phyloP scores from a whole-genome alignment of 2,113 vertebrate genomes.

The Nesogale talazaci region DNA sequence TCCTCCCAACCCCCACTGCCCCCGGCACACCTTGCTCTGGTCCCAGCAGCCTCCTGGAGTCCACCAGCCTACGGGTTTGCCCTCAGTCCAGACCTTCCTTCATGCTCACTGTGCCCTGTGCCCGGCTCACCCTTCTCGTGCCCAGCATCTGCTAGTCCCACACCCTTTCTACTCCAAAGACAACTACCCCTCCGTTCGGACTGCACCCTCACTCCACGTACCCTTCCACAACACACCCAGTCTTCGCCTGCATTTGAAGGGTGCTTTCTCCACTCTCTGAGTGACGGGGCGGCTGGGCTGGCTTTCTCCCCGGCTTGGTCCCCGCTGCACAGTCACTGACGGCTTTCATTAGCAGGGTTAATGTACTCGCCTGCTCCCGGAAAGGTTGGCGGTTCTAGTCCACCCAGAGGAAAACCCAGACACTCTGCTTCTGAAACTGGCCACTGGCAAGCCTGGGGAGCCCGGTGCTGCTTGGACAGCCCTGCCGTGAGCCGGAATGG shows the following conservation, averaged over 20 bases:
- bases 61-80: background rate
- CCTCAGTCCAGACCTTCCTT: background rate
- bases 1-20: rapidly evolving
- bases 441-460: background rate
- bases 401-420: background rate
- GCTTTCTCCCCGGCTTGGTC: rapidly evolving
- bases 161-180: background rate
- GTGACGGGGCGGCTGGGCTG: rapidly evolving
- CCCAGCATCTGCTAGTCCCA: background rate
- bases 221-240: background rate
- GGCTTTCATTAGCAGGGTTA: background rate
- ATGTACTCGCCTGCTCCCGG: background rate
- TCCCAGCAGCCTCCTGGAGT: rapidly evolving
- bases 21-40: too few relatives aligned
- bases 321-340: background rate
- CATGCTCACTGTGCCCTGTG: rapidly evolving
- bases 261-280: background rate
- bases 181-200: too few relatives aligned
- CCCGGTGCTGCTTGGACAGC: background rate
- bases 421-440: background rate
- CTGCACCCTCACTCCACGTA: too few relatives aligned
- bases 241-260: background rate
- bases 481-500: background rate
- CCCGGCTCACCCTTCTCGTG: background rate
- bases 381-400: background rate